phyloP scores from a whole-genome alignment of 2,888 invertebrate species.

The Didymodactylos carnosus region DNA sequence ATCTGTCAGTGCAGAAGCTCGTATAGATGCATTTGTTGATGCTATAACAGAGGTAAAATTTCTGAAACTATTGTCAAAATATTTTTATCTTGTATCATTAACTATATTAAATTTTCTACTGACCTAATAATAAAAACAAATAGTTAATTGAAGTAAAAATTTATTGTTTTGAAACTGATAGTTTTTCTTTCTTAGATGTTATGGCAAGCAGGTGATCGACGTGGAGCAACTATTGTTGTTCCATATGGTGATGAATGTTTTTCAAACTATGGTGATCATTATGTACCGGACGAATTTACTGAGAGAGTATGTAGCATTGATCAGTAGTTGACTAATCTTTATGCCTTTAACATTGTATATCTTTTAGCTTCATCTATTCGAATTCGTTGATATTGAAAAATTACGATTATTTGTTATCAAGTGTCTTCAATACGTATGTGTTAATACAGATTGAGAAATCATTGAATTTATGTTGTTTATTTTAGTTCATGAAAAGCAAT shows the following conservation, averaged over 20 bases:
- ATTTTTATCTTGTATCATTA: neutral
- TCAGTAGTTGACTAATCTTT: neutral
- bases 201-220: slow-evolving; percentile 3
- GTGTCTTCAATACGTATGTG: neutral
- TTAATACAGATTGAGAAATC: neutral
- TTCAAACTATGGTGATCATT: neutral
- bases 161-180: no score
- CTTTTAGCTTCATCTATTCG: slow-evolving; percentile 9
- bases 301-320: neutral
- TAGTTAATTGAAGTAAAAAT: no score
- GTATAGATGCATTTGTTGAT: neutral
- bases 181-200: neutral
- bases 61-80: neutral
- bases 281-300: slow-evolving; percentile 7
- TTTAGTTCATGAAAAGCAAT: slow-evolving; percentile 9
- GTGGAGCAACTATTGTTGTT: neutral
- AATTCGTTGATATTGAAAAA: neutral
- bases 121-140: no score
- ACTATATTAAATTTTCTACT: no score
- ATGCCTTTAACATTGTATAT: neutral
- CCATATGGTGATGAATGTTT: slow-evolving; percentile 4
- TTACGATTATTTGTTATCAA: neutral
- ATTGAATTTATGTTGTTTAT: neutral
- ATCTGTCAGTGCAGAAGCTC: neutral
- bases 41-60: neutral